Base-by-base conservation (phyloP, 2,888 invertebrate species). In the Furcula furcula region DNA sequence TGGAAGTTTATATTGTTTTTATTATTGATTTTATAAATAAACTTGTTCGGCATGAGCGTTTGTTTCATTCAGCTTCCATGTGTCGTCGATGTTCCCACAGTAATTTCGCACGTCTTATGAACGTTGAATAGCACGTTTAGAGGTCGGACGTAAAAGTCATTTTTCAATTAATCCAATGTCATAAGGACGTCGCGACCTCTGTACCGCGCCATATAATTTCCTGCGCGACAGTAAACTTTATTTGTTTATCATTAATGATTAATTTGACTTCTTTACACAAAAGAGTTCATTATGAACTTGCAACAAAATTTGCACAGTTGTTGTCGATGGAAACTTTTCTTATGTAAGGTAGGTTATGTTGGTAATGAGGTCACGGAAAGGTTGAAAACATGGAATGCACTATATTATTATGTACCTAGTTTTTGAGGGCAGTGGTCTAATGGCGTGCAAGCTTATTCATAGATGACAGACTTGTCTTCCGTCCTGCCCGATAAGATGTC, bases 131-230 rank as follows among this genome's bases (percentile, higher is more conserved):
- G 66, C 65, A 62, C 64, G 61, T 58, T 65, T 67, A 65, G 70
- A 82, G 82, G 82, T 79, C 83, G 76, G 61, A 64, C 65, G 58
- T 70, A 71, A 78, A n/a, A 76, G 81, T 81, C 71, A 83, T 84
- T 80, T 83, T 83, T 76, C 83, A 86, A 85, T 85, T 79, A 80
- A 65, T 65, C 56, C 83, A 86, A 85, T 82, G 84, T 81, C 84
- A 80, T 69, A 69, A 73, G 84, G 79, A 77, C 82, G 67, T 45
- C 34, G 36, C 68, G 82, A 76, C 76, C 81, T 80, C 72, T 68
- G 63, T 61, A 57, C 62, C 46, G 61, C 55, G 59, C 58, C 50
- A 52, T 37, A 44, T 32, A 42, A 38, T 26, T 46, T 34, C 50
- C 32, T 58, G 52, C 39, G 33, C 65, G 49, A 76, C 51, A 62